Conservation (phyloP, 2,888 invertebrate genomes). For the Chymomyza procnemis region DNA sequence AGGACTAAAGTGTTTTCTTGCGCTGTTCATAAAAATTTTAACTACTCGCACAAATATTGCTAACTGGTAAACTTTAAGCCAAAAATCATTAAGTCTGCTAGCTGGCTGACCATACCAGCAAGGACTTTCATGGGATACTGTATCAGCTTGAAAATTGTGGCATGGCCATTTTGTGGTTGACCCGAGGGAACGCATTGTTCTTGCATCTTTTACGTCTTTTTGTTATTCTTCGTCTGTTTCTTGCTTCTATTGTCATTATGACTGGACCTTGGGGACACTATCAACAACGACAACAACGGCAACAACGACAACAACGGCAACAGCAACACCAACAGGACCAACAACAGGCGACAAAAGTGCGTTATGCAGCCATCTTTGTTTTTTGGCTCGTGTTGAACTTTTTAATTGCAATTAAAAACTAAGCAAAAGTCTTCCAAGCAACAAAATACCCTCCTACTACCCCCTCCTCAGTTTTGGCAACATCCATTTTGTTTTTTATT, state of each 20-base stretch:
- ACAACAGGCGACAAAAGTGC: slow-evolving; percentile 9
- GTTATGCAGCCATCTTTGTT: neutral
- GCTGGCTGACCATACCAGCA: neutral
- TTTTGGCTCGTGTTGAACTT: slow-evolving; percentile 43
- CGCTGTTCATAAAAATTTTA: slow-evolving; percentile 63
- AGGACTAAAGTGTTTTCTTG: slow-evolving; percentile 22
- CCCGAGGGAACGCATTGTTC: slow-evolving; percentile 23
- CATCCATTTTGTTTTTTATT: neutral
- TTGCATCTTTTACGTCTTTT: slow-evolving; percentile 13
- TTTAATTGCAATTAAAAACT: slow-evolving; percentile 70
- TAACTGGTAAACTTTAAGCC: slow-evolving; percentile 71
- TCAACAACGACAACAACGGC: too few species aligned
- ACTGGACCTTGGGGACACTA: slow-evolving; percentile 53
- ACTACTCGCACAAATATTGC: slow-evolving; percentile 71
- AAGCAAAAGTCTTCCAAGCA: slow-evolving; percentile 44
- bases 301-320: too few species aligned
- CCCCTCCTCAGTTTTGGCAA: neutral
- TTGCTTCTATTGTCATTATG: slow-evolving; percentile 55
- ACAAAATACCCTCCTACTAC: neutral
- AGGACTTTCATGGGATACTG: neutral
- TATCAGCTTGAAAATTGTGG: slow-evolving; percentile 55
- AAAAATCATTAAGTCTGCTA: slow-evolving; percentile 66
- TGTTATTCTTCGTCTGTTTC: neutral
- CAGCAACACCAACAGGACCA: too few species aligned
- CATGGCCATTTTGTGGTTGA: slow-evolving; percentile 61